Percentiles rank a stretch among this genome's conserved stretches.
phyloP scores from a whole-genome alignment of 2,888 invertebrate species.

The Tenthredo distinguenda region DNA sequence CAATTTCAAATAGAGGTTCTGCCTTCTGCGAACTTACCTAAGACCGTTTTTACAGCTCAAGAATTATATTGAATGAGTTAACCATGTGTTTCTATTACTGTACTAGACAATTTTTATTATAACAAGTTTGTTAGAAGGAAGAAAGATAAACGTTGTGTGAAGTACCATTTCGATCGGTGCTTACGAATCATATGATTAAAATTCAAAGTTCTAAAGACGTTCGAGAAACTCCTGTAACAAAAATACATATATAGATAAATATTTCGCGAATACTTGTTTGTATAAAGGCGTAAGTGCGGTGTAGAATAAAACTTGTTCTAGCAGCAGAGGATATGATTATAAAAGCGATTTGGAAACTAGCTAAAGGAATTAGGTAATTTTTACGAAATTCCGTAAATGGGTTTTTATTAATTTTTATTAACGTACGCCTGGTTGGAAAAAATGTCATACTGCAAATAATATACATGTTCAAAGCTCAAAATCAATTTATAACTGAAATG shows the following conservation, averaged over 20 bases:
- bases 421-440: not conserved
- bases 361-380: not conserved
- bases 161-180: not conserved
- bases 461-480: conserved; percentile 37
- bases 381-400: not conserved
- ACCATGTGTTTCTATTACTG: not conserved
- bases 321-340: not conserved
- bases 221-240: not conserved
- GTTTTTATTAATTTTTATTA: not conserved
- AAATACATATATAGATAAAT: not conserved
- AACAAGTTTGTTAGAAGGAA: not conserved
- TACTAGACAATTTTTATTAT: conserved; percentile 25
- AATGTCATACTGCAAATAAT: not conserved
- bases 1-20: not conserved
- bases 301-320: not conserved
- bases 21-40: not conserved
- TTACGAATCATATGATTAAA: not conserved
- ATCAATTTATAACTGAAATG: conserved; percentile 22
- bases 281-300: not conserved
- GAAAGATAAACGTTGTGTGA: not conserved
- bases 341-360: not conserved
- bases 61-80: not conserved
- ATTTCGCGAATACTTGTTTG: not conserved
- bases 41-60: not conserved
- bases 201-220: not conserved